Evolutionary conservation across 2,797 vertebrate species (phyloP), one percentile per base, ranked within the genome.

Genomic region (Sebastes hubbsi): DNA sequence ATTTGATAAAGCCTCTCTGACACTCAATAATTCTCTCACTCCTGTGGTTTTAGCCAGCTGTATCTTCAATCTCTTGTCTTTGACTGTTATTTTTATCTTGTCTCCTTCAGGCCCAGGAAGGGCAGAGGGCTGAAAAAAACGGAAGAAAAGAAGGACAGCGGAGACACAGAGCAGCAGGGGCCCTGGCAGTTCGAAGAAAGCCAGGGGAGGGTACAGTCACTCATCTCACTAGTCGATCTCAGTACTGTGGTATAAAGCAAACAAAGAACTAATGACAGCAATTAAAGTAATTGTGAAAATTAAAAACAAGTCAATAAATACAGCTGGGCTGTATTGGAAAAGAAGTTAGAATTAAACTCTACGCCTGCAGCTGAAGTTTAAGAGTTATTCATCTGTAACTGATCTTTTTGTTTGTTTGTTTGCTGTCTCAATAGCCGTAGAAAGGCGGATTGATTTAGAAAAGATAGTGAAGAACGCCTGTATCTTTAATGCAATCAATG

Each of bases 71-170:
- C 3, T 55, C 20, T 80, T 30, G 16, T 65, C 12, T 27, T 76
- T 64, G 25, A 75, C 6, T 29, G n/a, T 70, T 67, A 30, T 42
- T 69, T 58, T 81, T 58, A 46, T 90, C 87, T 77, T 77, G 10
- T 85, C 58, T 82, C 66, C 12, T 67, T 25, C 72, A 99, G 98
- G 89, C 94, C 92, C 11, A 96, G 96, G 87, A 97, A 95, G 84
- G 83, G 94, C 34, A 97, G 94, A 92, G 84, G 91, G 75, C 80
- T 93, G 58, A 96, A 96, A 83, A 96, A 97, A 88, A 80, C 90
- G 0, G 96, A 96, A 0, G 96, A 96, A 82, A 96, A 94, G 58
- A 94, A 93, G 8, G 93, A 90, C 36, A 87, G 91, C 8, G 77
- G 86, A 52, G 92, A 80, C 60, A 60, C 87, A 13, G 87, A 90